Base-by-base conservation (phyloP, 2,888 invertebrate species). In the Parnassius smintheus region DNA sequence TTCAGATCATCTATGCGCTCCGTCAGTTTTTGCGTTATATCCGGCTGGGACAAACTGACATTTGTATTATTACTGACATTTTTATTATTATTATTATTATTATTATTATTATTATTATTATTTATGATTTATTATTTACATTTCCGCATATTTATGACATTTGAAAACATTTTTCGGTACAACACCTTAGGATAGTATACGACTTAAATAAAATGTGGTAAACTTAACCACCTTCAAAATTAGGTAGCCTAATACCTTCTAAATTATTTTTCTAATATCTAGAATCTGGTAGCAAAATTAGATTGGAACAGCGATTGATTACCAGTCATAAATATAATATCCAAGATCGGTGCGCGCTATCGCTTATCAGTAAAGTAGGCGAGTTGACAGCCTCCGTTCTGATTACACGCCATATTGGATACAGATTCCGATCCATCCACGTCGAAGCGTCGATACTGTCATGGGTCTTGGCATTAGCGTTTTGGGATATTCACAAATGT, bases 321-420 rank as follows among this genome's bases (percentile, higher is more conserved):
- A 50, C 13, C 57, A 59, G 62, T 63, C 55, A 56, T 68, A 64
- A 62, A 58, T 61, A 65, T 69, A 66, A 70, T 69, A 61, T 69
- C 65, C 63, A 52, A 63, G 54, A 59, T 55, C 64, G 54, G 54
- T 56, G 41, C 57, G 56, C 49, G 18, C 42, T 62, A 62, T 56
- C 62, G 66, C 62, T 67, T 69, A 64, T 68, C 67, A 57, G 46
- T 42, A 50, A 60, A 62, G 59, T 64, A 62, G 66, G 70, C 64
- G 70, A 65, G 70, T 65, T 66, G 74, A 79, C 80, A 73, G 80
- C 76, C 77, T 85, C 85, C 82, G 81, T 66, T 69, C 67, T 68
- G 70, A 70, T 76, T 65, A 61, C 67, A 67, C 61, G 68, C 66
- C 54, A 67, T 76, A 78, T 80, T 74, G 73, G 77, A 79, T 75